These are phyloP conservation scores for Channa maculata DNA, from an alignment of 2,113 vertebrate species.

Conservation along the genomic window DNA sequence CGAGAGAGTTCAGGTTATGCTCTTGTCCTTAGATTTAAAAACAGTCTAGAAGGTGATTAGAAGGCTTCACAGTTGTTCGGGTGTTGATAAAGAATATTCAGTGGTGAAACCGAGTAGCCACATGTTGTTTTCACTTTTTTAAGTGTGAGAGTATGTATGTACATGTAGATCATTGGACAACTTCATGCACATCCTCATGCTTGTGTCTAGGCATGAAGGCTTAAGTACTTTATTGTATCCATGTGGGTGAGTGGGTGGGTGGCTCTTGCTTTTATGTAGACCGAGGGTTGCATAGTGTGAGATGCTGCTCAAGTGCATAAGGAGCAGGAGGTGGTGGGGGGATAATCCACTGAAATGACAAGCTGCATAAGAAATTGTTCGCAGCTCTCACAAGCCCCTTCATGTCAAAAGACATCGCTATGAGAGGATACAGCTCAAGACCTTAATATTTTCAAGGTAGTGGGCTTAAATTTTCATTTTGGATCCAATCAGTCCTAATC, in stretches of 20 bases:
- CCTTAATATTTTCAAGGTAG: slow-evolving; percentile 80
- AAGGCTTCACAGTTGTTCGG: slow-evolving; percentile 5
- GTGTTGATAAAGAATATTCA: slow-evolving; percentile 26
- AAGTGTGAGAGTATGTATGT: neutral
- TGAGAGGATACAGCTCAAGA: slow-evolving; percentile 70
- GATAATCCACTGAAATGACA: slow-evolving; percentile 80
- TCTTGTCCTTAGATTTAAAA: slow-evolving; percentile 31
- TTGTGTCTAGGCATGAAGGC: slow-evolving; percentile 27
- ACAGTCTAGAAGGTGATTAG: neutral
- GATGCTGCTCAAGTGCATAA: slow-evolving; percentile 69
- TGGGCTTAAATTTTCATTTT: slow-evolving; percentile 79
- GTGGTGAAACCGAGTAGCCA: neutral
- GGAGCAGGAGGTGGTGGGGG: slow-evolving; percentile 56
- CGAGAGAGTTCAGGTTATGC: slow-evolving; percentile 8
- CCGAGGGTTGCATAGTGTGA: slow-evolving; percentile 53
- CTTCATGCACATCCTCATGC: slow-evolving; percentile 4
- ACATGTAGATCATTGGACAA: neutral
- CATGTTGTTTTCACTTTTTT: neutral
- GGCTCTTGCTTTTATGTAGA: slow-evolving; percentile 49
- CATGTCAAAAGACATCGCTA: slow-evolving; percentile 74
- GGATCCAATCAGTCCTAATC: slow-evolving; percentile 79
- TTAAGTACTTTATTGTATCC: slow-evolving; percentile 32
- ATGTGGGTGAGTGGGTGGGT: slow-evolving; percentile 47
- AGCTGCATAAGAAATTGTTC: slow-evolving; percentile 77
- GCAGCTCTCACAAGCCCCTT: slow-evolving; percentile 74